phyloP scores from a whole-genome alignment of 2,888 invertebrate species.

The Drosophila subsilvestris region DNA sequence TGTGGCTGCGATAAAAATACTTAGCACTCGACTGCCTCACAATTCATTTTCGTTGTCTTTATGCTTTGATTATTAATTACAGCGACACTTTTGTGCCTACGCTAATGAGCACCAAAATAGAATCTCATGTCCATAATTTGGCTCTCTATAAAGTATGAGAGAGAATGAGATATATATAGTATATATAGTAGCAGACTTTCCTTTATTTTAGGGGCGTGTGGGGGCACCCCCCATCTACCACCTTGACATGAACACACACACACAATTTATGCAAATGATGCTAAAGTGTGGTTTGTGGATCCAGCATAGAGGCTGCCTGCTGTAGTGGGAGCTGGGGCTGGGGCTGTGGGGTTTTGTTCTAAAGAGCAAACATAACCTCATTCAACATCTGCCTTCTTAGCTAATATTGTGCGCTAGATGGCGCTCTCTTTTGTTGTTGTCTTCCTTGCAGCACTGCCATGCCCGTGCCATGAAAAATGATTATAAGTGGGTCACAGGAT shows the following conservation, averaged over 20 bases:
- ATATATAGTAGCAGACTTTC: constrained; percentile 29
- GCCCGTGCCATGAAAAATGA: constrained; percentile 67
- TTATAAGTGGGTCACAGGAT: constrained; percentile 81
- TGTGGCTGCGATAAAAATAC: constrained; percentile 67
- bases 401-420: constrained; percentile 59
- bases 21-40: constrained; percentile 45
- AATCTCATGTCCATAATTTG: constrained; percentile 66
- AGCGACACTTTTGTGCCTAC: constrained; percentile 65
- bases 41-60: constrained; percentile 43
- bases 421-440: constrained; percentile 31
- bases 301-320: constrained; percentile 9
- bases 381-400: constrained; percentile 48
- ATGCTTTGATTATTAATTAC: constrained; percentile 67
- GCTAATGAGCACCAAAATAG: constrained; percentile 73
- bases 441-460: constrained; percentile 34
- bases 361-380: constrained; percentile 75
- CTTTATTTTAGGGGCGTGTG: constrained; percentile 32
- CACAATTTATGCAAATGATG: constrained; percentile 74
- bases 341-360: too few species aligned
- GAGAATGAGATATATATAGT: constrained; percentile 29
- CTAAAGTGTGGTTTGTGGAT: constrained; percentile 32
- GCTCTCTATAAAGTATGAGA: constrained; percentile 5
- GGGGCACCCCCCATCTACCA: constrained; percentile 10
- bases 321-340: background rate
- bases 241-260: constrained; percentile 23